Percentiles rank a stretch among this genome's conserved stretches.
phyloP scores from a whole-genome alignment of 2,888 invertebrate species.

The Orchestes rusci region DNA sequence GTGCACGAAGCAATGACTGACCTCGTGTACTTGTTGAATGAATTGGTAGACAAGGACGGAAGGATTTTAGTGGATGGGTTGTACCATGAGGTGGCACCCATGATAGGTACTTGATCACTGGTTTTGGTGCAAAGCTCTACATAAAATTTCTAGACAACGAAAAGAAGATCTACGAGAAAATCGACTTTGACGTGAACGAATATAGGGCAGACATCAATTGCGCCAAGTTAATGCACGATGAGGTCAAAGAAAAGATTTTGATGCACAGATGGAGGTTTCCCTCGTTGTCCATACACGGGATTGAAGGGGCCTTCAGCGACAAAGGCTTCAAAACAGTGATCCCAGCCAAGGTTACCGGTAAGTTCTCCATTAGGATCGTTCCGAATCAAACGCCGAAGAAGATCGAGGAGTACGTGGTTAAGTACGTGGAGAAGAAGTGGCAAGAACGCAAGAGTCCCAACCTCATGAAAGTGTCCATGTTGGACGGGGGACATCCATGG shows the following conservation, averaged over 20 bases:
- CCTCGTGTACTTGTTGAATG: constrained; percentile 76
- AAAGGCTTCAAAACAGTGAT: constrained; percentile 95
- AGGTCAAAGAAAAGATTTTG: constrained; percentile 72
- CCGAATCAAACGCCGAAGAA: constrained; percentile 83
- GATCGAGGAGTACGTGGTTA: constrained; percentile 68
- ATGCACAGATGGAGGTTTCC: constrained; percentile 70
- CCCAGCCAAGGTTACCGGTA: constrained; percentile 86
- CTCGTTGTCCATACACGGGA: constrained; percentile 83
- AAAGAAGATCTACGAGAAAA: constrained; percentile 64
- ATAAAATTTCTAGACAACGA: constrained; percentile 48
- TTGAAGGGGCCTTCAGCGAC: constrained; percentile 86
- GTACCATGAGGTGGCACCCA: constrained; percentile 70
- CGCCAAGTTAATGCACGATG: constrained; percentile 61
- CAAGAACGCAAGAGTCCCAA: constrained; percentile 76
- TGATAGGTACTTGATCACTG: constrained; percentile 42
- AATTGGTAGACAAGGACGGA: constrained; percentile 82
- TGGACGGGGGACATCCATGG: constrained; percentile 78
- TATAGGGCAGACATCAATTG: constrained; percentile 70
- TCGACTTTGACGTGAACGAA: constrained; percentile 79
- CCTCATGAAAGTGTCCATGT: constrained; percentile 55
- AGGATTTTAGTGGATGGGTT: constrained; percentile 78
- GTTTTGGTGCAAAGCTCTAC: background rate
- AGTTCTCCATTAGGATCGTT: constrained; percentile 93
- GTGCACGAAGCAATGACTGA: constrained; percentile 91
- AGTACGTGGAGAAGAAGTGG: constrained; percentile 73